These are phyloP conservation scores for Sturmia bella DNA, from an alignment of 2,888 invertebrate species.

Conservation along the genomic window DNA sequence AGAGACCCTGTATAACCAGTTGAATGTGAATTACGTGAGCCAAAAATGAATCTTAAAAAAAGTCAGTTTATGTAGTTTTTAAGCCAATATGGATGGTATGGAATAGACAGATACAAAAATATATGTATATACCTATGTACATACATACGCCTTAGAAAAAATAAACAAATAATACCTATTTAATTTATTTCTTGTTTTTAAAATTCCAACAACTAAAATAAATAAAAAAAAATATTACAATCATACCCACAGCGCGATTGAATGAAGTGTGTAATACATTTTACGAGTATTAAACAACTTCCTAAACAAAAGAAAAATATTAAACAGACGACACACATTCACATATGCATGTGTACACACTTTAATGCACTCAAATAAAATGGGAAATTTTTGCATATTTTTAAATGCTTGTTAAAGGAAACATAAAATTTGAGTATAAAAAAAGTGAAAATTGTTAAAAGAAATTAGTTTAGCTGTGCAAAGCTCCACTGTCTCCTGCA, in stretches of 20 bases:
- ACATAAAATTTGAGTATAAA: not conserved
- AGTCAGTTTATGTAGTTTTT: slow-evolving; percentile 37
- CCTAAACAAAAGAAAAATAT: slow-evolving; percentile 45
- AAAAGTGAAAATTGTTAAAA: slow-evolving; percentile 47
- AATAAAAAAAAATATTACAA: not conserved
- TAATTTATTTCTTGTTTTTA: slow-evolving; percentile 9
- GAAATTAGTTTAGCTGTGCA: slow-evolving; percentile 2
- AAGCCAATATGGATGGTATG: slow-evolving; percentile 39
- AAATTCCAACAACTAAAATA: slow-evolving; percentile 35
- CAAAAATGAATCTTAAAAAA: slow-evolving; percentile 52
- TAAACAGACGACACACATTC: slow-evolving; percentile 8
- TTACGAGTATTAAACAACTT: slow-evolving; percentile 59
- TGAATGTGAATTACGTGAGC: slow-evolving; percentile 73
- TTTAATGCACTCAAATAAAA: slow-evolving; percentile 14
- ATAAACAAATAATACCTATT: slow-evolving; percentile 41
- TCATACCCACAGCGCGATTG: slow-evolving; percentile 3
- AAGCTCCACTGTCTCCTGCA: not conserved
- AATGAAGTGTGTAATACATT: slow-evolving; percentile 54
- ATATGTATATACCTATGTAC: too few relatives aligned
- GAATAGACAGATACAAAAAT: slow-evolving; percentile 40
- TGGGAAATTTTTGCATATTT: slow-evolving; percentile 28
- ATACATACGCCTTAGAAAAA: too few relatives aligned
- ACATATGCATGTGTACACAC: not conserved
- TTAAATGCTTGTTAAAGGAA: slow-evolving; percentile 18
- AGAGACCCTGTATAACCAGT: slow-evolving; percentile 68